Base-by-base conservation (phyloP, 1,140 invertebrate genomes). In the Orius laevigatus region DNA sequence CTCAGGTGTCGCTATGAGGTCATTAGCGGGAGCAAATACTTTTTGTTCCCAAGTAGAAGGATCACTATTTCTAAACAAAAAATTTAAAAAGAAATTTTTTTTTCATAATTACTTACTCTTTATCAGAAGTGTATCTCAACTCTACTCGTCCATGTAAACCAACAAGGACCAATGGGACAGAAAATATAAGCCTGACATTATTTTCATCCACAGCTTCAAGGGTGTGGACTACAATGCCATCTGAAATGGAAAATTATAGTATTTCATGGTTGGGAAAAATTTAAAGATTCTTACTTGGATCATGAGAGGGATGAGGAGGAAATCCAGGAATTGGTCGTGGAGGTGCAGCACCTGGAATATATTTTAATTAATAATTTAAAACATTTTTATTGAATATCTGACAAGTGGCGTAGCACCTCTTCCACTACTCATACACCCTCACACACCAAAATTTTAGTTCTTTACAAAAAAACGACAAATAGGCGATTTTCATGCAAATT, bases 81-180 rank as follows among this genome's bases (percentile, higher is more conserved):
- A 25, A 43, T 25, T 3, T 20, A 25, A 25, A 43, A 25, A 4
- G 15, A 3, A 38, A 38, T 16, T 38, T n/a, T 8, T 32, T 45
- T 40, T 46, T 34, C 19, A 36, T 5, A 19, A 50, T 49, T 43
- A 72, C 70, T 68, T 70, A 82, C 79, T 66, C 63, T 53, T 74
- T 72, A 57, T 84, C 70, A 15, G 63, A 76, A 5, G 84, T 86
- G 57, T 87, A 90, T 56, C 81, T 70, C 48, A 89, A 64, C 63
- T 88, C 83, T 1, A 89, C 79, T 50, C 82, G 73, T 46, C 84
- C 86, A 58, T 84, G 78, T 20, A 89, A 67, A 39, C 84, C 84
- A n/a, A 91, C 83, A 53, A 86, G 74, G 1, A 88, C 67, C 25
- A 72, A 65, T 1, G 87, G 84, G 9, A 91, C 75, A 5, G 76